These are phyloP conservation scores for Hydrotaea diabolus DNA, from an alignment of 2,888 invertebrate species.

Conservation along the genomic window DNA sequence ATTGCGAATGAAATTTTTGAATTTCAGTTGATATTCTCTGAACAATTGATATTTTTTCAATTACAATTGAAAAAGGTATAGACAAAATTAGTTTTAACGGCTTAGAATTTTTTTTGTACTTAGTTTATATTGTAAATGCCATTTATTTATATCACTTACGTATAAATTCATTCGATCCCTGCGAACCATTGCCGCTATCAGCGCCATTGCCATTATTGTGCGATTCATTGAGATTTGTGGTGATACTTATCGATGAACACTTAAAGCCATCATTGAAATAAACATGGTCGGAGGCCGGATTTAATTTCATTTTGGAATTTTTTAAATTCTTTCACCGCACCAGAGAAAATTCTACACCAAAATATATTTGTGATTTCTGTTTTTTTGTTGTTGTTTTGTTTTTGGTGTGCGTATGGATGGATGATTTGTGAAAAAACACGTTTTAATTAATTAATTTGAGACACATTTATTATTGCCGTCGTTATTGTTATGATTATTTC, in stretches of 20 bases:
- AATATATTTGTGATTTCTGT: constrained; percentile 1
- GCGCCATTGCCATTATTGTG: constrained; percentile 76
- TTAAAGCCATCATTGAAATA: constrained; percentile 80
- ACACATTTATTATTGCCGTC: background rate
- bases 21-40: too few relatives aligned
- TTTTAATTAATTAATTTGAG: constrained; percentile 24
- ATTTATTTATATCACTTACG: constrained; percentile 74
- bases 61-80: too few relatives aligned
- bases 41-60: too few relatives aligned
- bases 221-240: constrained; percentile 74
- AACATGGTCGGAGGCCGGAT: constrained; percentile 77
- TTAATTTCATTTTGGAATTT: constrained; percentile 74
- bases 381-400: too few relatives aligned
- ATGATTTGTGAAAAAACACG: background rate
- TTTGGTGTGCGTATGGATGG: background rate
- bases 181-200: constrained; percentile 77
- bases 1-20: too few relatives aligned
- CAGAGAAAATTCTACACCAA: constrained; percentile 22
- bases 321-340: constrained; percentile 43
- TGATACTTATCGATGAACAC: constrained; percentile 79
- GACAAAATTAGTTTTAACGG: too few relatives aligned
- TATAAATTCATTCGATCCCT: constrained; percentile 84
- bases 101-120: too few relatives aligned
- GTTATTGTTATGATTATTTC: background rate
- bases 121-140: too few relatives aligned